A percentile compares a stretch with the other conserved stretches of the same genome.
phyloP scores from a whole-genome alignment of 1,140 invertebrate species.

The Drosophila pruinosa region DNA sequence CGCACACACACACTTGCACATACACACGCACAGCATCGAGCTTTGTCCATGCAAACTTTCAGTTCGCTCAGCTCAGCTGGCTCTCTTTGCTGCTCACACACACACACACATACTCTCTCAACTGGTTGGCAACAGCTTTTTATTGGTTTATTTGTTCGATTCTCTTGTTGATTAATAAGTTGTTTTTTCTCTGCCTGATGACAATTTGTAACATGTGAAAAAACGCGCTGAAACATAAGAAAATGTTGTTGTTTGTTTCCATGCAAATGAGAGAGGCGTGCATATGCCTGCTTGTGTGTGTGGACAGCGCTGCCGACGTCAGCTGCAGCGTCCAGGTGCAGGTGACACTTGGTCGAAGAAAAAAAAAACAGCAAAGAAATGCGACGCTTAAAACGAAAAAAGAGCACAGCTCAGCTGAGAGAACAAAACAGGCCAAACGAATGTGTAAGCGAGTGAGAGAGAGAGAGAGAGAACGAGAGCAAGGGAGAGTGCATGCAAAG shows the following conservation, averaged over 20 bases:
- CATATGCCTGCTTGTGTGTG: not conserved
- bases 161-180: constrained; percentile 41
- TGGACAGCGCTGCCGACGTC: constrained; percentile 26
- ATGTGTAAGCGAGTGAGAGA: constrained; percentile 6
- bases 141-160: constrained; percentile 46
- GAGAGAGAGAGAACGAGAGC: constrained; percentile 1
- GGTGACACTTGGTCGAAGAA: constrained; percentile 45
- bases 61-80: constrained; percentile 10
- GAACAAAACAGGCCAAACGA: constrained; percentile 1
- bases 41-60: constrained; percentile 34
- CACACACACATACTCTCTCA: constrained; percentile 4
- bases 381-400: constrained; percentile 39
- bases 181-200: constrained; percentile 22
- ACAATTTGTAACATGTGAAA: constrained; percentile 41
- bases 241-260: constrained; percentile 13
- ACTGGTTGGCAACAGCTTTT: constrained; percentile 36
- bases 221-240: constrained; percentile 40
- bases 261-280: constrained; percentile 25
- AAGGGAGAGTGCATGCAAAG: constrained; percentile 10
- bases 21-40: constrained; percentile 15
- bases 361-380: constrained; percentile 45
- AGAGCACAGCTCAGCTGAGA: constrained; percentile 34
- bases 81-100: constrained; percentile 17
- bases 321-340: constrained; percentile 24
- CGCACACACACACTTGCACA: not conserved